Evolutionary conservation across 2,113 vertebrate species (phyloP), one percentile per base, ranked within the genome.

Genomic region (Nothocercus nigrocapillus): DNA sequence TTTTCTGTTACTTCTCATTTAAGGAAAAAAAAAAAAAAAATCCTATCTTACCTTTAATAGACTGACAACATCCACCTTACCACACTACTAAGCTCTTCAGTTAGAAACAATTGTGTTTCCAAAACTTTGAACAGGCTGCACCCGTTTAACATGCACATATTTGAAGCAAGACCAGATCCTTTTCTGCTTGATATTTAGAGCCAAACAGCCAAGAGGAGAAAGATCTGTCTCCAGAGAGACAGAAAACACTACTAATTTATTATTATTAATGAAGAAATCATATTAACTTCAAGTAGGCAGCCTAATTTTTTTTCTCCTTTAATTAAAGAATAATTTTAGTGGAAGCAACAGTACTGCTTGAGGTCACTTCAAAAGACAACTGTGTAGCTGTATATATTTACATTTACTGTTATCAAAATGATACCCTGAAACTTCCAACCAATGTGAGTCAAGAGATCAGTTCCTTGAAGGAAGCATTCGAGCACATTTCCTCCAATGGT

Each of bases 131-230:
- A 28, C 11, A 27, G 17, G 15, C 36, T 66, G 36, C 61, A 51
- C 61, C 59, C 0, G 47, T 75, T 93, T 87, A 74, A 83, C 68
- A 59, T 78, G 24, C 28, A 11, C 61, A 5, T 59, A 38, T 36
- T 75, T 69, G 66, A 73, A 88, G 73, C 47, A 67, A 89, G n/a
- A 64, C 12, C 66, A 84, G 81, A 84, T 90, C 53, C 86, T 84
- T 90, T 95, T 59, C 79, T 90, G n/a, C 85, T 90, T 92, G 85
- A 58, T 85, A 22, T 25, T 54, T 16, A n/a, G 15, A 88, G 69
- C 83, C 69, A 79, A 88, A 68, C 15, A 75, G 30, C 85, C 77
- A 78, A 58, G 32, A 86, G 62, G 64, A 62, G 85, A 79, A 61
- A 94, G 49, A 87, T 76, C 30, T 72, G 66, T 12, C 22, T 82